Base-by-base conservation (phyloP, 2,113 vertebrate species). In the Caloenas nicobarica region DNA sequence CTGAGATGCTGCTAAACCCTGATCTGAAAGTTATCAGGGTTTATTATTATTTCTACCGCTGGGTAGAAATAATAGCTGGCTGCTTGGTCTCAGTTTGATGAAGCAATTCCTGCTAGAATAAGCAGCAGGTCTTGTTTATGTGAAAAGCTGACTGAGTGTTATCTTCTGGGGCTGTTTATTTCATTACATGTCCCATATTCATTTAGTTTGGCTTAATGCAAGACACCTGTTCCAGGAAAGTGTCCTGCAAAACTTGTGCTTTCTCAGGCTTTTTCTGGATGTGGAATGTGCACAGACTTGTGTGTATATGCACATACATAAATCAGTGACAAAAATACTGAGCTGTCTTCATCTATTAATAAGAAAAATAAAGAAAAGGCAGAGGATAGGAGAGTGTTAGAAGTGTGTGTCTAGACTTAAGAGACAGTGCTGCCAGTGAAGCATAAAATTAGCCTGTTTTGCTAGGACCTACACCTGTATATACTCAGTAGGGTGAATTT, bases 131-230 rank as follows among this genome's bases (percentile, higher is more conserved):
- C 28, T 54, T 91, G 86, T 96, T 95, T 92, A 87, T 91, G 62
- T 85, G 54, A 81, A 65, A 92, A 93, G 77, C 77, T 93, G 86
- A 33, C 54, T 66, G 68, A 60, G 14, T 68, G 16, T 74, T 95
- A 72, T 91, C 53, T 92, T 94, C 53, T 86, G 77, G 70, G 65
- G 22, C 25, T 12, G 0, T 89, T 86, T 89, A 72, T 95, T 96
- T 96, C 77, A 66, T 85, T 89, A 61, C 31, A 33, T 46, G 70
- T 88, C 73, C 50, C 34, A 2, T 93, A 93, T 92, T 96, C 93
- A 93, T 96, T 96, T 96, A 94, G 91, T 82, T 93, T 93, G 83
- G 74, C 17, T 82, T 87, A 72, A 95, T 33, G 46, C 54, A 91
- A 94, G 81, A 94, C 96, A 96, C 92, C 92, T 93, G 95, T 72